Percentiles rank a stretch among this genome's conserved stretches.
Evolutionary conservation across 1,140 invertebrate species (phyloP).

Genomic region (Teleogryllus occipitalis): DNA sequence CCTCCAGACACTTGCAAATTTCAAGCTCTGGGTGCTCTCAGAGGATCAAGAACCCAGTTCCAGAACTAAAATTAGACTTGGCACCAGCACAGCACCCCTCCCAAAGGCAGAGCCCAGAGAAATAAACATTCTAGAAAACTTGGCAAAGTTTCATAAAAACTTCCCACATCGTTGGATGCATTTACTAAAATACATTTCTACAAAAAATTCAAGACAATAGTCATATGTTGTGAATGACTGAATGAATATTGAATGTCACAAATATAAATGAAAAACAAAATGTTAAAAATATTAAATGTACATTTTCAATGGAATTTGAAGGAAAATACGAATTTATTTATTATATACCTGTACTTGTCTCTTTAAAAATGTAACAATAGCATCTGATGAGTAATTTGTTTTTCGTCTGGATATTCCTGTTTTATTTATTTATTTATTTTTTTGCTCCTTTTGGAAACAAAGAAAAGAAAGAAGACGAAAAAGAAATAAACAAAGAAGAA

Average conservation of each 20-base stretch:
- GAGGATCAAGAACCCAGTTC: constrained; percentile 14
- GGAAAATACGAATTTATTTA: too few relatives aligned
- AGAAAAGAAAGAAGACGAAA: background rate
- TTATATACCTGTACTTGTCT: too few relatives aligned
- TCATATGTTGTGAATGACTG: too few relatives aligned
- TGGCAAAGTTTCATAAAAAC: background rate
- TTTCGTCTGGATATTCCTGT: too few relatives aligned
- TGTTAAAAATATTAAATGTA: too few relatives aligned
- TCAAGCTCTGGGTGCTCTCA: background rate
- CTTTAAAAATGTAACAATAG: too few relatives aligned
- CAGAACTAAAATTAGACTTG: constrained; percentile 20
- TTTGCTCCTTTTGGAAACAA: background rate
- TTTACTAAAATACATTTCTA: background rate
- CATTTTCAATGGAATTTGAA: too few relatives aligned
- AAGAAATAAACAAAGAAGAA: background rate
- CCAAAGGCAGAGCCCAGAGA: background rate
- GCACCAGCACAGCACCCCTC: constrained; percentile 9
- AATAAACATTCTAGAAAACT: background rate
- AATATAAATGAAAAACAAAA: too few relatives aligned
- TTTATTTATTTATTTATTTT: too few relatives aligned
- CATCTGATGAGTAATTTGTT: too few relatives aligned
- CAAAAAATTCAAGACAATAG: background rate
- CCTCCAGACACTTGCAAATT: background rate
- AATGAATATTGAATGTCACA: too few relatives aligned
- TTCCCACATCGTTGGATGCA: background rate